phyloP scores from a whole-genome alignment of 2,113 vertebrate species.

The Myrmecobius fasciatus region DNA sequence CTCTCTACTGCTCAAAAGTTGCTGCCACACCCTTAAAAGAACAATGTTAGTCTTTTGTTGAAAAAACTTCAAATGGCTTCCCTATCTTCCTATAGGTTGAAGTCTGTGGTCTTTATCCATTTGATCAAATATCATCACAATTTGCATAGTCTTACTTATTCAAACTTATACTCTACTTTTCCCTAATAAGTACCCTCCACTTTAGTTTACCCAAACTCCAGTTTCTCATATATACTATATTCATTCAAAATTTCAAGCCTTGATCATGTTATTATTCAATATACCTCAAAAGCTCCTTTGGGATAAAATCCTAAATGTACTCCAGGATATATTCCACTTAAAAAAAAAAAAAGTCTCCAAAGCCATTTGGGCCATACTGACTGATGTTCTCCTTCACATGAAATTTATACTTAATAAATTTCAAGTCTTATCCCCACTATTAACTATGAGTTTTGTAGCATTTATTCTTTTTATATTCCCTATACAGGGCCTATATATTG shows the following conservation, averaged over 20 bases:
- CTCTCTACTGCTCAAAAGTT: neutral
- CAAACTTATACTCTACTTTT: neutral
- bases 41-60: neutral
- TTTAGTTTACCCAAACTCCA: neutral
- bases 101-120: neutral
- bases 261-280: neutral
- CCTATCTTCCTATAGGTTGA: neutral
- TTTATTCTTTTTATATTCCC: neutral
- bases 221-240: neutral
- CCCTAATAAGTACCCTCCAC: neutral
- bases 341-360: neutral
- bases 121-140: neutral
- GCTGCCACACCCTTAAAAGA: neutral
- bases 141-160: neutral
- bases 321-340: neutral
- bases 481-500: neutral
- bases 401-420: neutral
- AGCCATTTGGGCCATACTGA: neutral
- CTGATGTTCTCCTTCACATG: neutral
- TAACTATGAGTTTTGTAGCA: neutral
- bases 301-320: neutral
- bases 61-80: neutral
- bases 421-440: neutral
- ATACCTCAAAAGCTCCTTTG: neutral
- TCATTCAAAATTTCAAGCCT: neutral